These are phyloP conservation scores for Drosophila formosana DNA, from an alignment of 2,888 invertebrate species.

Conservation along the genomic window DNA sequence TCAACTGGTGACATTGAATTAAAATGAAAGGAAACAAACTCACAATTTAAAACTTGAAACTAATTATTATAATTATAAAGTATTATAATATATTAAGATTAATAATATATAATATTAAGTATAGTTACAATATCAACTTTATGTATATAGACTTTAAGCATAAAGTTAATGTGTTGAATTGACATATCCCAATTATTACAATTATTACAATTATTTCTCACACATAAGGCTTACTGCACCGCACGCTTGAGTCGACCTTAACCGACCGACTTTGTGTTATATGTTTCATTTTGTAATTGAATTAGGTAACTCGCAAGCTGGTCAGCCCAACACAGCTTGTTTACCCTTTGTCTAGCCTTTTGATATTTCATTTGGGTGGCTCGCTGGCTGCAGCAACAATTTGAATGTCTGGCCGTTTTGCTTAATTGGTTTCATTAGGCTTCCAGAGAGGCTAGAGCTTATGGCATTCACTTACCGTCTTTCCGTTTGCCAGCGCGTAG, in stretches of 20 bases:
- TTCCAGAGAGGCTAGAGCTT: slow-evolving; percentile 12
- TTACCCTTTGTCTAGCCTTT: slow-evolving; percentile 77
- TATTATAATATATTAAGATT: too few species aligned
- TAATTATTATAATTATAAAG: too few species aligned
- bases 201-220: background rate
- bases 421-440: slow-evolving; percentile 75
- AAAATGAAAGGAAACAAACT: too few species aligned
- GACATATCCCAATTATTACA: too few species aligned
- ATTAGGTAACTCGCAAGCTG: slow-evolving; percentile 23
- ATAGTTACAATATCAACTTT: too few species aligned
- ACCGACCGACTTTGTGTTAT: background rate
- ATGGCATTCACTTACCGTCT: slow-evolving; percentile 55
- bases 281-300: slow-evolving; percentile 65
- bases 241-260: background rate
- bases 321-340: slow-evolving; percentile 39
- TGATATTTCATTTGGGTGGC: slow-evolving; percentile 66
- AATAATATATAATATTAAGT: too few species aligned
- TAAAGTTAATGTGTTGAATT: too few species aligned
- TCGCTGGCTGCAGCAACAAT: slow-evolving; percentile 42
- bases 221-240: background rate
- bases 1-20: too few species aligned
- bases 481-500: slow-evolving; percentile 66
- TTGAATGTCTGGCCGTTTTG: slow-evolving; percentile 59
- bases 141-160: too few species aligned
- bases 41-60: too few species aligned